Base-by-base conservation (phyloP, 2,113 vertebrate species). In the Plecotus auritus region DNA sequence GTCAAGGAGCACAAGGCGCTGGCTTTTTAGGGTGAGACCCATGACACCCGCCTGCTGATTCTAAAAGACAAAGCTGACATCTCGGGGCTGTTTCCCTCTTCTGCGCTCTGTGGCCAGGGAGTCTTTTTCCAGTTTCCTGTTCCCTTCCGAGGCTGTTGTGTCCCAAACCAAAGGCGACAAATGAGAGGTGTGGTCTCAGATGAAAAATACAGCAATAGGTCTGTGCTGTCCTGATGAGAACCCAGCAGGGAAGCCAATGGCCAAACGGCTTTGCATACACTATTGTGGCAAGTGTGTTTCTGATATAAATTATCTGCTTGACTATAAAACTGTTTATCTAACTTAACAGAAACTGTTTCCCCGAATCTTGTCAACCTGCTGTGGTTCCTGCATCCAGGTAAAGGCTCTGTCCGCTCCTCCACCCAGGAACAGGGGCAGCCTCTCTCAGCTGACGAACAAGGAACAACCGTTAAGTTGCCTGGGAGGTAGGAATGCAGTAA, bases 111-210 rank as follows among this genome's bases (percentile, higher is more conserved):
- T 89, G 3, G 40, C 97, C 98, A 98, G 91, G 88, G 94, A 96
- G 95, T 93, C 95, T 95, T 96, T 97, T 96, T 97, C 92, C 89
- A 95, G 97, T 93, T 99, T 98, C 98, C 98, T 98, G 97, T 91
- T 96, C 96, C 6, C 96, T 97, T 97, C 97, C 59, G 95, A 93
- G 97, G 80, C 85, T 96, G 93, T 73, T 96, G 97, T 97, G 94
- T 93, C 87, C 35, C 80, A 89, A 97, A 90, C 83, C 77, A 56
- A 26, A 59, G 87, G 82, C 90, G 83, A 90, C 89, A 90, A 70
- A 85, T 32, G 81, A 94, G 76, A 92, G 84, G 81, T 93, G 51
- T 67, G 87, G 92, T 87, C 90, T 84, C 84, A 72, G 74, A 92
- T 90, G 69, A 64, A 93, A 94, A 66, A 42, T 26, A 85, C 76